A percentile compares a stretch with the other conserved stretches of the same genome.
Evolutionary conservation across 2,888 invertebrate genomes (phyloP).

Genomic region (Clanis bilineata): DNA sequence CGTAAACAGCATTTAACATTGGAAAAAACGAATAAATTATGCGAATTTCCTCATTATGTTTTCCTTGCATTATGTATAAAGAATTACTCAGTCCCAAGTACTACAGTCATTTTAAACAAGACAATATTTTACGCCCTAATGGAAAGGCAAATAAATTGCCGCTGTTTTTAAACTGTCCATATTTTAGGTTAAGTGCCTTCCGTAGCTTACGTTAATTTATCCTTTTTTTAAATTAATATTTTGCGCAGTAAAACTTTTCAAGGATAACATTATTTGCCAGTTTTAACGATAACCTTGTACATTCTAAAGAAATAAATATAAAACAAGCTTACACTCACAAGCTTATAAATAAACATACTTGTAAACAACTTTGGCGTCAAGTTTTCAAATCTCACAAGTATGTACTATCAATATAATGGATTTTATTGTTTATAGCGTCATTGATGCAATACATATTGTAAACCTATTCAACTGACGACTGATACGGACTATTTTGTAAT

Average conservation of each 20-base stretch:
- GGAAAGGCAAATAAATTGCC: background rate
- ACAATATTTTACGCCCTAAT: background rate
- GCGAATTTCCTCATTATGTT: slow-evolving; percentile 6
- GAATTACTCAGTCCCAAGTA: background rate
- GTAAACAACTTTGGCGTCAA: too few relatives aligned
- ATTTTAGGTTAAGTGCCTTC: slow-evolving; percentile 1
- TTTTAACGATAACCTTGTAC: background rate
- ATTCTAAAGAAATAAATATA: background rate
- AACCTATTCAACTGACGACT: too few relatives aligned
- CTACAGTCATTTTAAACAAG: background rate
- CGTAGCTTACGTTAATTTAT: background rate
- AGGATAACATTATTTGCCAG: background rate
- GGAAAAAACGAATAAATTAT: background rate
- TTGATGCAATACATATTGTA: too few relatives aligned
- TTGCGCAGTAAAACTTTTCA: background rate
- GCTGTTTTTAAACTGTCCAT: background rate
- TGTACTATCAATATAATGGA: too few relatives aligned
- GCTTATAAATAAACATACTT: background rate
- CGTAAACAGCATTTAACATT: background rate
- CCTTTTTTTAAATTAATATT: background rate
- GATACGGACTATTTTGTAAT: too few relatives aligned
- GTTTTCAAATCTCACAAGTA: too few relatives aligned
- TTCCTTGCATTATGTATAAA: background rate
- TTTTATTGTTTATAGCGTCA: too few relatives aligned
- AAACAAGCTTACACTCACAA: background rate